Evolutionary conservation across 2,113 vertebrate genomes (phyloP).

Genomic region (Gallinago media): DNA sequence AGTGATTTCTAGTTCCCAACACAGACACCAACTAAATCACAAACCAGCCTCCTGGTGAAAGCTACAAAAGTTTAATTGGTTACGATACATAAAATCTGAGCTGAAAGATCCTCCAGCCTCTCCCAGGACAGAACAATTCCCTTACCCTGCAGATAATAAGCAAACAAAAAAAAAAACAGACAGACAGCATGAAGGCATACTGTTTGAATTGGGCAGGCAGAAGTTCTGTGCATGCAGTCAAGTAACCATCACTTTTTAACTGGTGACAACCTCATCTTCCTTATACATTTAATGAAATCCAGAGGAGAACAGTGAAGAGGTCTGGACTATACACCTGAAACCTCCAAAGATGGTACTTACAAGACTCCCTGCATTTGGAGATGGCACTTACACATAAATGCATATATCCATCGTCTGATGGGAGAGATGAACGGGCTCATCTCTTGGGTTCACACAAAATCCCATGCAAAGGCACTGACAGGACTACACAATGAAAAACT

Average conservation of each 20-base stretch:
- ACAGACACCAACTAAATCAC: background rate
- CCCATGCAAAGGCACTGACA: background rate
- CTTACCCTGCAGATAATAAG: background rate
- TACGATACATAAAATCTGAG: background rate
- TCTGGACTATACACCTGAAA: background rate
- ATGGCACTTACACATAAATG: background rate
- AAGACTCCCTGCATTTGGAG: background rate
- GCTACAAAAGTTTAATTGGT: background rate
- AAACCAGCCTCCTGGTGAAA: background rate
- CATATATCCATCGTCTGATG: background rate
- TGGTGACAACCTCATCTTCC: background rate
- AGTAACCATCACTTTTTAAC: background rate
- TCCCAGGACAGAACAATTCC: background rate
- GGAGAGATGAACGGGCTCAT: fast-evolving
- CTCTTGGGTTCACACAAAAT: background rate
- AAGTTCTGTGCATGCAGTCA: background rate
- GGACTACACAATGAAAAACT: background rate
- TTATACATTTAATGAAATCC: background rate
- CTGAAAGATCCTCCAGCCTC: background rate
- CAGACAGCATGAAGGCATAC: too few species aligned
- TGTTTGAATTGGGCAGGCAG: too few species aligned
- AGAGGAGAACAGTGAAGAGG: background rate
- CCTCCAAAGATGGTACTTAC: background rate
- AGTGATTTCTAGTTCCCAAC: background rate
- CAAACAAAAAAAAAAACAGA: background rate